These are phyloP conservation scores for Bradypus variegatus DNA, from an alignment of 2,797 vertebrate genomes.

Conservation along the genomic window DNA sequence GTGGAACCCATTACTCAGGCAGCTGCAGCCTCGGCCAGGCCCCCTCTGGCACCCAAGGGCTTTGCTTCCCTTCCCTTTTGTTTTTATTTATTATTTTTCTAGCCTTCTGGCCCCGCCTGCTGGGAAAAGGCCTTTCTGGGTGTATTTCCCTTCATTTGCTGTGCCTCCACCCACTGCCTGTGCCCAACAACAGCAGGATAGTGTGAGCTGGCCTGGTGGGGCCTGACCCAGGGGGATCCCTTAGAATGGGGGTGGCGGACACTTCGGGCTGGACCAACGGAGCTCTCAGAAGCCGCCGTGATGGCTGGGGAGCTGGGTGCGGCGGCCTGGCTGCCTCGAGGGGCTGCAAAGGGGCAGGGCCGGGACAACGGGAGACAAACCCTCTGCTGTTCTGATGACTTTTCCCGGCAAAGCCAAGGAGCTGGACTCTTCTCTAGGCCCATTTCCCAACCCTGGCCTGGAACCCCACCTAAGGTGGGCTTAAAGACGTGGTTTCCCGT, in stretches of 20 bases:
- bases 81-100: conserved; percentile 69
- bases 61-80: conserved; percentile 51
- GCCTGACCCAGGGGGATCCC: not conserved
- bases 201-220: not conserved
- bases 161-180: not conserved
- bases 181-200: not conserved
- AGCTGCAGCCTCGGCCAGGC: conserved; percentile 49
- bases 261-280: not conserved
- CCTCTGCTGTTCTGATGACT: not conserved
- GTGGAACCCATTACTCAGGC: conserved; percentile 63
- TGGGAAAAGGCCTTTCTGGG: conserved; percentile 36
- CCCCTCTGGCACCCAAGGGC: conserved; percentile 56
- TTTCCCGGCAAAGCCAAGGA: not conserved
- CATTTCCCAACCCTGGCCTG: not conserved
- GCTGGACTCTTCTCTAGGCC: not conserved
- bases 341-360: not conserved
- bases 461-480: not conserved
- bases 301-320: not conserved
- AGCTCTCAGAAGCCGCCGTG: not conserved
- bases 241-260: not conserved
- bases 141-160: not conserved
- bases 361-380: not conserved
- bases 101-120: conserved; percentile 54
- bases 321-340: not conserved
- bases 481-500: not conserved